phyloP scores from a whole-genome alignment of 2,888 invertebrate species.

The Agrenia bidenticulata region DNA sequence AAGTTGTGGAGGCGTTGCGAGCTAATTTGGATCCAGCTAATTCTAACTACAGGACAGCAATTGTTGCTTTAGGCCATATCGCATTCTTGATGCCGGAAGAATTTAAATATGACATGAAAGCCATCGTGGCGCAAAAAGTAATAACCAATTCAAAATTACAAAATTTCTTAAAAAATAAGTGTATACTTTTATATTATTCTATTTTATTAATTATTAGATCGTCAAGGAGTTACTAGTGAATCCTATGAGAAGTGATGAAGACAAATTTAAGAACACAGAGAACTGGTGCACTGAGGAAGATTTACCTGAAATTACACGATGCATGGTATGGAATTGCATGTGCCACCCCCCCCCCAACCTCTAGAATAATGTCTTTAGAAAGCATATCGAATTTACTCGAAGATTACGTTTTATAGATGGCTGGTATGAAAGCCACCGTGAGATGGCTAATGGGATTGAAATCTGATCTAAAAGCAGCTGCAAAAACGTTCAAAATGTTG shows the following conservation, averaged over 20 bases:
- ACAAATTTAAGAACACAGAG: conserved; percentile 62
- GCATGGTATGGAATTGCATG: conserved; percentile 65
- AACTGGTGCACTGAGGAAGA: conserved; percentile 82
- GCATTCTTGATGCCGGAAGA: conserved; percentile 87
- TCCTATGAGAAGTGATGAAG: conserved; percentile 48
- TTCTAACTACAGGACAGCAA: conserved; percentile 85
- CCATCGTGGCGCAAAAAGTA: conserved; percentile 87
- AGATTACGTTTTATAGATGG: conserved; percentile 58
- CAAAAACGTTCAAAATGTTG: conserved; percentile 91
- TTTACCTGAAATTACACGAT: conserved; percentile 84
- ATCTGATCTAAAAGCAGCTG: conserved; percentile 80
- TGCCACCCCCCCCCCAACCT: not conserved
- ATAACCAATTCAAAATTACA: too few species aligned
- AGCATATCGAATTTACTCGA: not conserved
- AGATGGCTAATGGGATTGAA: conserved; percentile 91
- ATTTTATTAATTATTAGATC: conserved; percentile 62
- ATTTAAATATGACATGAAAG: conserved; percentile 87
- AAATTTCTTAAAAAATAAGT: too few species aligned
- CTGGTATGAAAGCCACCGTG: conserved; percentile 94
- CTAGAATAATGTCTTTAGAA: not conserved
- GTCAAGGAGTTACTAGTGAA: conserved; percentile 88
- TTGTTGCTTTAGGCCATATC: conserved; percentile 91
- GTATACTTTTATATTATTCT: too few species aligned
- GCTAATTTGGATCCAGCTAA: conserved; percentile 72
- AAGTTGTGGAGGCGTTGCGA: conserved; percentile 60